Base-by-base conservation (phyloP, 2,113 vertebrate genomes). In the Euleptes europaea region DNA sequence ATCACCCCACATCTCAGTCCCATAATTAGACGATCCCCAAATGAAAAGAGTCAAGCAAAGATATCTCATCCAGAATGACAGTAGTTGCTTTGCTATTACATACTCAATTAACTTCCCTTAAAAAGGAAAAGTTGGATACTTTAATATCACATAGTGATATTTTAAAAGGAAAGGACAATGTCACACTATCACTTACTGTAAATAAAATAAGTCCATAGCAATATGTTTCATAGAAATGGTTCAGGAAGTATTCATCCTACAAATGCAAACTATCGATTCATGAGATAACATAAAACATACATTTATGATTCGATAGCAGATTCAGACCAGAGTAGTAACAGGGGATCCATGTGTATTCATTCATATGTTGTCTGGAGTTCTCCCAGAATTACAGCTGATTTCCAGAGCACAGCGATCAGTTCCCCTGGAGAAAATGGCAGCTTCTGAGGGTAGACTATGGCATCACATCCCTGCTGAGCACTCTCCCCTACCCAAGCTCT, bases 141-240 rank as follows among this genome's bases (percentile, higher is more conserved):
- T 40, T 47, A 28, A 54, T 65, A 51, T 8, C 49, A 33, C 63
- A 67, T 60, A 21, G 49, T 26, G 33, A 51, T 54, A 35, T 76
- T 77, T 67, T 84, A 38, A 67, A 69, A n/a, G 73, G 65, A 77
- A 33, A 67, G 47, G 63, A 47, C 72, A n/a, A 40, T 84, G 74
- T 69, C 83, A 77, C 51, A 65, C 33, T 51, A 51, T 63, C 74
- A 84, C 63, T 77, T 69, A 84, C 33, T 44, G 67, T 77, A 84
- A 84, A 84, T 84, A 69, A 69, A 69, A 77, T 66, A 44, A 67
- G 35, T 84, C 54, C 47, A 84, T 15, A 42, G 44, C 63, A 77
- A 76, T 69, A 84, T 54, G 42, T 67, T 76, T 77, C 21, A 40
- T 51, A 44, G 38, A 49, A 28, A 76, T 49, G 33, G 82, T 23